These are phyloP conservation scores for Argynnis bischoffii DNA, from an alignment of 2,888 invertebrate species.

Conservation along the genomic window DNA sequence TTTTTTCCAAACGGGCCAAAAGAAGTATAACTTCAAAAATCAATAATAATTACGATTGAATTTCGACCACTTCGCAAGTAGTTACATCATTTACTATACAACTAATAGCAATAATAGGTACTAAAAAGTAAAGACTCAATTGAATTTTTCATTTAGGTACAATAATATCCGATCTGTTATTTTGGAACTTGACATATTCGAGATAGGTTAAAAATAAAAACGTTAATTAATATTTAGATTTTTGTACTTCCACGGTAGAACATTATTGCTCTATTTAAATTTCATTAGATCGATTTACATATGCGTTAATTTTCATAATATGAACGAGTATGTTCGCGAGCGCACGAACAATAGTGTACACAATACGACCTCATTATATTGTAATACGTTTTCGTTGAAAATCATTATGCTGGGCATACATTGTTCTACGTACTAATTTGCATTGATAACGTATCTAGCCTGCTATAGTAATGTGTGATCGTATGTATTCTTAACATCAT, in stretches of 20 bases:
- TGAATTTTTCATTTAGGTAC: too few species aligned
- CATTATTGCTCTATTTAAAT: constrained; percentile 36
- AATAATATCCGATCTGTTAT: too few species aligned
- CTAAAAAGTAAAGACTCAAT: too few species aligned
- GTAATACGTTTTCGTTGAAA: constrained; percentile 37
- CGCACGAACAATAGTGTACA: constrained; percentile 39
- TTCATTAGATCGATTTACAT: constrained; percentile 39
- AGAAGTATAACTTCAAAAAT: too few species aligned
- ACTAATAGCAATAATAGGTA: too few species aligned
- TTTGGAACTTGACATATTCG: too few species aligned
- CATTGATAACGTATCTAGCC: constrained; percentile 43
- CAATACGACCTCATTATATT: constrained; percentile 32
- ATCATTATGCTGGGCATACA: constrained; percentile 39
- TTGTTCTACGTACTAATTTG: constrained; percentile 37
- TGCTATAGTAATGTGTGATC: constrained; percentile 42
- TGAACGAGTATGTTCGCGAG: constrained; percentile 35
- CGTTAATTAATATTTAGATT: neutral
- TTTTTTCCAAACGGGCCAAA: too few species aligned
- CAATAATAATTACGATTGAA: too few species aligned
- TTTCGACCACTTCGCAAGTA: too few species aligned
- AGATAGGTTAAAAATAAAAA: too few species aligned
- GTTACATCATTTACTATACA: too few species aligned
- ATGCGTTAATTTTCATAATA: constrained; percentile 40
- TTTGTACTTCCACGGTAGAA: neutral
- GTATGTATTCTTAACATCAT: constrained; percentile 23